Conservation (phyloP, 2,888 invertebrate genomes). For the Diachrysia chrysitis region DNA sequence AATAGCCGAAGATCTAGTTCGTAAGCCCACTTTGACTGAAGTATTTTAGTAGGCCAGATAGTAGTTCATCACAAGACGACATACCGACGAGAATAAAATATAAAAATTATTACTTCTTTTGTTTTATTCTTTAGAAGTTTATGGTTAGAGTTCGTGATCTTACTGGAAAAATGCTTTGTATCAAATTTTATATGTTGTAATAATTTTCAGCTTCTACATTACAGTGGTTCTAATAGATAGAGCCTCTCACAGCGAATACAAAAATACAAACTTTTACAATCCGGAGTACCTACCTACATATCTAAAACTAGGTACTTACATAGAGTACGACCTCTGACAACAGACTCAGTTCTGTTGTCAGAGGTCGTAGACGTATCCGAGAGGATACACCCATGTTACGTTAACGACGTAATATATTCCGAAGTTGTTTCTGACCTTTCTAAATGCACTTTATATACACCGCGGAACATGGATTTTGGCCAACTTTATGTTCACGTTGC, state of each 20-base stretch:
- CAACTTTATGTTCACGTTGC: background rate
- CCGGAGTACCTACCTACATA: background rate
- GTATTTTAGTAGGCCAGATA: background rate
- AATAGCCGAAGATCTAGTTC: constrained; percentile 2
- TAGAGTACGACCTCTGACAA: too few relatives aligned
- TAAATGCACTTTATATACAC: constrained; percentile 7
- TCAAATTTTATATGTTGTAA: too few relatives aligned
- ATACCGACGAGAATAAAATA: background rate
- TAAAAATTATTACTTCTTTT: background rate
- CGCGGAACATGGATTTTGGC: background rate
- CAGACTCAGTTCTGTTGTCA: background rate
- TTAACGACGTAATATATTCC: constrained; percentile 19
- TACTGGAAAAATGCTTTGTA: too few relatives aligned
- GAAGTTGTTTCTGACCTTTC: constrained; percentile 5
- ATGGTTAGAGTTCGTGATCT: too few relatives aligned
- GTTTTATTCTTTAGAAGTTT: background rate
- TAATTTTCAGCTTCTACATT: too few relatives aligned
- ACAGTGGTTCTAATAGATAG: too few relatives aligned
- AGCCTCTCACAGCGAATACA: too few relatives aligned
- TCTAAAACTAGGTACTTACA: background rate
- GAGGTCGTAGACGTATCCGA: background rate
- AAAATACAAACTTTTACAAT: too few relatives aligned
- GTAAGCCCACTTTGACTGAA: background rate
- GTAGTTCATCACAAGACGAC: constrained; percentile 1
- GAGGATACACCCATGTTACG: constrained; percentile 5